These are phyloP conservation scores for Micromys minutus DNA, from an alignment of 2,113 vertebrate genomes.

Conservation along the genomic window DNA sequence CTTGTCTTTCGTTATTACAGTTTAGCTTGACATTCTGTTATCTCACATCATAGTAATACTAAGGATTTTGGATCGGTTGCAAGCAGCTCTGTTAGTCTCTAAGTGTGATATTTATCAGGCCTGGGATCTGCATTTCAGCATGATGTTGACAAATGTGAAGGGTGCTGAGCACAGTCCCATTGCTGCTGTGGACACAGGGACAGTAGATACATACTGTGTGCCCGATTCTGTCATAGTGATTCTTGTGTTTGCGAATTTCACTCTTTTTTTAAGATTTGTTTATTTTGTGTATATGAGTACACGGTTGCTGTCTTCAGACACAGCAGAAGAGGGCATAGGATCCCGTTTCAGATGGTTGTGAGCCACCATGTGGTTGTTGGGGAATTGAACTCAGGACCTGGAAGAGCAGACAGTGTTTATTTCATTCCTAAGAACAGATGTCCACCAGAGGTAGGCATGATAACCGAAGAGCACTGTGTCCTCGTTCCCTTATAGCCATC, in stretches of 20 bases:
- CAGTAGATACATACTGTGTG: neutral
- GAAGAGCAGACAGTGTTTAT: too few relatives aligned
- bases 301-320: too few relatives aligned
- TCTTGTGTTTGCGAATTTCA: neutral
- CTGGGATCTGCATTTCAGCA: conserved; percentile 54
- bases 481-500: neutral
- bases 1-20: conserved; percentile 72
- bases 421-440: too few relatives aligned
- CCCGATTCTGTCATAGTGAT: neutral
- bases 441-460: neutral
- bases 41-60: conserved; percentile 37
- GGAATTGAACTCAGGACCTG: too few relatives aligned
- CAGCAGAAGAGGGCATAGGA: too few relatives aligned
- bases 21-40: conserved; percentile 61
- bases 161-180: neutral
- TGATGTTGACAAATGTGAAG: neutral
- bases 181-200: neutral
- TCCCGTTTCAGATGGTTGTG: too few relatives aligned
- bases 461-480: neutral
- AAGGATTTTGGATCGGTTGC: conserved; percentile 32
- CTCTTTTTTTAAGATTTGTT: too few relatives aligned
- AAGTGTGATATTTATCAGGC: neutral
- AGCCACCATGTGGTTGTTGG: too few relatives aligned
- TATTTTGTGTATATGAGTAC: too few relatives aligned
- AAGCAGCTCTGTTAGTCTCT: conserved; percentile 27